Conservation (phyloP, 2,888 invertebrate genomes). For the Timandra comae region DNA sequence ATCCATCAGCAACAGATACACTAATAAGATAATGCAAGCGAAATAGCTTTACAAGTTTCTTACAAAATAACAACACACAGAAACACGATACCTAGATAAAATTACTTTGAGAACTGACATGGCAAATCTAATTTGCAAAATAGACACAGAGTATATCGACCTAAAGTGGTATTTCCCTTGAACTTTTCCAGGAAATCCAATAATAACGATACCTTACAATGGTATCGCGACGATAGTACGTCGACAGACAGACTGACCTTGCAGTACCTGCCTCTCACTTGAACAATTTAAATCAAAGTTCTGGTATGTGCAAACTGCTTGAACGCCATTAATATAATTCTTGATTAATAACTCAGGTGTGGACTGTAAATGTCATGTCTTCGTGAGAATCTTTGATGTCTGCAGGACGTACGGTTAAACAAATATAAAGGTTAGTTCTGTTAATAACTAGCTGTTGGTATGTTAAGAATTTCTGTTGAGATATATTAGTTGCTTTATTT, state of each 20-base stretch:
- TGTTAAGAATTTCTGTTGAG: background rate
- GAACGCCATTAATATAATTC: slow-evolving; percentile 7
- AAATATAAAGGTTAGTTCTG: no score
- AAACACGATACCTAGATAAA: no score
- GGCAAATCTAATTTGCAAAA: no score
- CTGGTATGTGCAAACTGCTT: slow-evolving; percentile 8
- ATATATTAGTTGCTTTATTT: no score
- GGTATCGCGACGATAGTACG: slow-evolving; percentile 2
- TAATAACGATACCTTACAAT: slow-evolving; percentile 3
- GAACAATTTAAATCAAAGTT: slow-evolving; percentile 10
- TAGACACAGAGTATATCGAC: no score
- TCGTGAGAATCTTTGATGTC: slow-evolving; percentile 1
- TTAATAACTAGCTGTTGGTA: slow-evolving; percentile 7
- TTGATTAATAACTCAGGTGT: slow-evolving; percentile 3
- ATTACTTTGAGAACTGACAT: no score
- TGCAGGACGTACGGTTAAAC: background rate
- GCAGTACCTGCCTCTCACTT: slow-evolving; percentile 23
- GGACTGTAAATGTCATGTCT: slow-evolving; percentile 2
- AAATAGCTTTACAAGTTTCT: no score
- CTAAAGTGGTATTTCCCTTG: no score
- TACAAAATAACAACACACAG: no score
- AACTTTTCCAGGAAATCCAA: background rate
- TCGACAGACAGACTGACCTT: slow-evolving; percentile 29
- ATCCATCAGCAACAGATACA: no score
- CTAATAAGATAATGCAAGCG: no score